Evolutionary conservation across 2,888 invertebrate genomes (phyloP), one percentile per base, ranked within the genome.

Genomic region (Cryptocephalus primarius): DNA sequence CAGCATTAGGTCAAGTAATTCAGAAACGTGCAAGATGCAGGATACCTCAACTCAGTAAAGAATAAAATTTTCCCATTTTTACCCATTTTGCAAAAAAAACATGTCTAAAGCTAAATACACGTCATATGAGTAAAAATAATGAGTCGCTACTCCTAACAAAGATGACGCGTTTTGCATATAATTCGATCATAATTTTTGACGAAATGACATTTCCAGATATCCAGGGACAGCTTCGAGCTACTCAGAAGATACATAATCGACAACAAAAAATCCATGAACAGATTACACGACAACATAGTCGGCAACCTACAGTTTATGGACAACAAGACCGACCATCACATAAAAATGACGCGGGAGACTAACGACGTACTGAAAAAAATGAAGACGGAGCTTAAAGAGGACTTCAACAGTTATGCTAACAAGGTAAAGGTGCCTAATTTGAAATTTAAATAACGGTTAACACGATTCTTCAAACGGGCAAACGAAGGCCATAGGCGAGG

Each of bases 391-490:
- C 39, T 65, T 22, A 59, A 62, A 43, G 58, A 62, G 34, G 62
- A 65, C 45, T 56, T 65, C 32, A 66, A 66, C 40, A 60, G 56
- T 39, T 65, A 66, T 47, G 66, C 65, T 8, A 62, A 61, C 43
- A 67, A 67, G 60, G 65, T 65, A 56, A 54, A 40, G 40, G 12
- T 12, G 38, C 12, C 11, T 36, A 6, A 22, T 22, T 22, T 22
- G 22, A 22, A 22, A 22, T 22, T 22, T 22, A 22, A 6, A 22
- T 22, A 22, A 22, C 22, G 22, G 22, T 22, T 22, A 22, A 22
- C 22, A 6, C 22, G n/a, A n/a, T n/a, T 22, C 22, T 22, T 22
- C 22, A 22, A 22, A 22, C 22, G 22, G 3, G n/a, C n/a, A n/a
- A n/a, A n/a, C 22, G 22, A 22, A 22, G 6, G 6, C 22, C 22